Evolutionary conservation across 2,113 vertebrate species (phyloP).

Genomic region (Scomber colias): DNA sequence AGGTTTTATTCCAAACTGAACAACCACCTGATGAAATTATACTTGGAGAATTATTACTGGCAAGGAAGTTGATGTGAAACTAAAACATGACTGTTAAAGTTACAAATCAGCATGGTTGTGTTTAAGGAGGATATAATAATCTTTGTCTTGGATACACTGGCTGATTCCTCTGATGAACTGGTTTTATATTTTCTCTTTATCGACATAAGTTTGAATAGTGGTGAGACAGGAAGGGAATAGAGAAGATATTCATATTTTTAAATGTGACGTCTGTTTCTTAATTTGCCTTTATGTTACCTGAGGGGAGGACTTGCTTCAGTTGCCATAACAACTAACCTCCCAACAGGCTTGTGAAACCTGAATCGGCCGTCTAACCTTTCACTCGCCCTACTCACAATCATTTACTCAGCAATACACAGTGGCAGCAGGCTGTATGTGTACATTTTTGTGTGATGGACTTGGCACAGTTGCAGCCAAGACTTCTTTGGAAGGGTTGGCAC

Average conservation of each 20-base stretch:
- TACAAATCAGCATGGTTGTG: too few species aligned
- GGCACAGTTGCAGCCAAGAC: background rate
- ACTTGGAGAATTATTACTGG: background rate
- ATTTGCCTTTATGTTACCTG: conserved; percentile 26
- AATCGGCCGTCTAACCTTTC: conserved; percentile 66
- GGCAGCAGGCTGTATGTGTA: conserved; percentile 15
- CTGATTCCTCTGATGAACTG: too few species aligned
- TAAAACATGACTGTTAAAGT: too few species aligned
- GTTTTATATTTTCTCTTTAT: too few species aligned
- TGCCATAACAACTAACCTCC: conserved; percentile 51
- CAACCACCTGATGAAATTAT: conserved; percentile 2
- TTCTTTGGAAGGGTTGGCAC: too few species aligned
- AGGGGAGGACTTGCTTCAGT: conserved; percentile 35
- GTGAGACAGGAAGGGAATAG: too few species aligned
- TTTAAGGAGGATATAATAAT: too few species aligned
- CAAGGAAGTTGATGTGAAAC: background rate
- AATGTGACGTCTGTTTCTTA: background rate
- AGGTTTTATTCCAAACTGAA: background rate
- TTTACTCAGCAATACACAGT: conserved; percentile 29
- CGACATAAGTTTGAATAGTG: too few species aligned
- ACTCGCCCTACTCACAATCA: conserved; percentile 32
- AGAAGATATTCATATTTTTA: conserved; percentile 8
- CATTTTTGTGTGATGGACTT: background rate
- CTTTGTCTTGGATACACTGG: too few species aligned
- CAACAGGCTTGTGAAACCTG: conserved; percentile 54